These are phyloP conservation scores for Lipophrys pholis DNA, from an alignment of 2,113 vertebrate genomes.

Conservation along the genomic window DNA sequence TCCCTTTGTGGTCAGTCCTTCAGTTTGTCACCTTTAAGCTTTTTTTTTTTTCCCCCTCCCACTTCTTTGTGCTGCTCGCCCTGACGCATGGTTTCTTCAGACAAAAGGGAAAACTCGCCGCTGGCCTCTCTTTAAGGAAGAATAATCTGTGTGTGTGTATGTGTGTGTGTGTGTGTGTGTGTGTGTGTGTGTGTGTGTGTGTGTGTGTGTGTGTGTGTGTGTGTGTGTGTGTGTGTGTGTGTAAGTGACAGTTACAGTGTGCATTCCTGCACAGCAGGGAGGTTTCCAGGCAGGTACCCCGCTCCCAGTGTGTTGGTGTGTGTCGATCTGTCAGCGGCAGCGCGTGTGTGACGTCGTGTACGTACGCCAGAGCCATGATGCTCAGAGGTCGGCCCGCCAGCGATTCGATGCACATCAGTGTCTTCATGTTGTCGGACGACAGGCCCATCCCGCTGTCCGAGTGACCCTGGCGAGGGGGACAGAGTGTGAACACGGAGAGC, in stretches of 20 bases:
- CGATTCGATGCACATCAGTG: constrained; percentile 87
- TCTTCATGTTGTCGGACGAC: constrained; percentile 88
- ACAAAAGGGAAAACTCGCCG: constrained; percentile 68
- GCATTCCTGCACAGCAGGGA: constrained; percentile 76
- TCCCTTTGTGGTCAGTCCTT: constrained; percentile 71
- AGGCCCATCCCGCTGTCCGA: constrained; percentile 92
- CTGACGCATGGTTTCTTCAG: constrained; percentile 50
- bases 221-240: neutral
- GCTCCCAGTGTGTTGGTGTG: constrained; percentile 25
- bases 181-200: constrained; percentile 22
- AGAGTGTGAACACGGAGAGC: too few species aligned
- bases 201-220: too few species aligned
- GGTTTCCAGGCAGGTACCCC: constrained; percentile 70
- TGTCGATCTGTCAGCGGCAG: constrained; percentile 17
- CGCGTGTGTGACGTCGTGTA: constrained; percentile 54
- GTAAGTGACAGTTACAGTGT: constrained; percentile 69
- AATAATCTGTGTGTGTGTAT: constrained; percentile 43
- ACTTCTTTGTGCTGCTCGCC: constrained; percentile 63
- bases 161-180: constrained; percentile 7
- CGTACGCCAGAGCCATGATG: constrained; percentile 92
- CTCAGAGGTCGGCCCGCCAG: constrained; percentile 87
- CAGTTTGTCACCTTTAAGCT: constrained; percentile 73
- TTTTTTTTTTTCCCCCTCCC: constrained; percentile 29
- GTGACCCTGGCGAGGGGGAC: constrained; percentile 80
- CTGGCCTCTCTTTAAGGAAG: constrained; percentile 48